Evolutionary conservation across 2,888 invertebrate genomes (phyloP).

Genomic region (Mactromeris polynyma): DNA sequence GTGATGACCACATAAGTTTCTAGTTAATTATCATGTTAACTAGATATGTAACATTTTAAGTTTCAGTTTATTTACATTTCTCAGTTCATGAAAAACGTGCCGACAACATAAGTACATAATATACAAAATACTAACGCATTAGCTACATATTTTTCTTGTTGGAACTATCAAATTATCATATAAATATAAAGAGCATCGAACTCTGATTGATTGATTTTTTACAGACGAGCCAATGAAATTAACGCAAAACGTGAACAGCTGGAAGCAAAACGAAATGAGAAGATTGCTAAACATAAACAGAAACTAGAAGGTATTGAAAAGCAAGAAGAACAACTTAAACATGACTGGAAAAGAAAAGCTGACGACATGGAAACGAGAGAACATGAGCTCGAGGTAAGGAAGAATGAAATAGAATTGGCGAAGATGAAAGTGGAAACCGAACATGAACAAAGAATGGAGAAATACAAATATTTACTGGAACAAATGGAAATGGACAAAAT

Average conservation of each 20-base stretch:
- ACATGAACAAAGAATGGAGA: neutral
- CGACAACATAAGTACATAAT: too few species aligned
- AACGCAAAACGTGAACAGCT: neutral
- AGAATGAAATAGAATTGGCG: neutral
- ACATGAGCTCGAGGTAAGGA: neutral
- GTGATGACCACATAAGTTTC: too few species aligned
- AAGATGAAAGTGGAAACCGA: neutral
- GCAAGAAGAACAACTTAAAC: neutral
- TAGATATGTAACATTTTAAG: too few species aligned
- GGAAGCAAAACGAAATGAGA: slow-evolving; percentile 1
- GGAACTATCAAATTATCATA: too few species aligned
- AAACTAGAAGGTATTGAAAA: neutral
- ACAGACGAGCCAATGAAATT: slow-evolving; percentile 11
- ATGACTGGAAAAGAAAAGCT: slow-evolving; percentile 10
- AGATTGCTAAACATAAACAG: neutral
- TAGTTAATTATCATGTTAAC: too few species aligned
- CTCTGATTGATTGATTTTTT: neutral
- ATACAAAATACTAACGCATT: too few species aligned
- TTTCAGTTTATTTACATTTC: too few species aligned
- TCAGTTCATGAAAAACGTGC: too few species aligned
- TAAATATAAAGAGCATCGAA: too few species aligned
- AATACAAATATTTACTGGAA: neutral
- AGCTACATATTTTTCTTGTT: too few species aligned
- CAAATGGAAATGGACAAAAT: neutral
- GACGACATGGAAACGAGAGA: slow-evolving; percentile 2